Base-by-base conservation (phyloP, 2,113 vertebrate species). In the Leucosticte australis region DNA sequence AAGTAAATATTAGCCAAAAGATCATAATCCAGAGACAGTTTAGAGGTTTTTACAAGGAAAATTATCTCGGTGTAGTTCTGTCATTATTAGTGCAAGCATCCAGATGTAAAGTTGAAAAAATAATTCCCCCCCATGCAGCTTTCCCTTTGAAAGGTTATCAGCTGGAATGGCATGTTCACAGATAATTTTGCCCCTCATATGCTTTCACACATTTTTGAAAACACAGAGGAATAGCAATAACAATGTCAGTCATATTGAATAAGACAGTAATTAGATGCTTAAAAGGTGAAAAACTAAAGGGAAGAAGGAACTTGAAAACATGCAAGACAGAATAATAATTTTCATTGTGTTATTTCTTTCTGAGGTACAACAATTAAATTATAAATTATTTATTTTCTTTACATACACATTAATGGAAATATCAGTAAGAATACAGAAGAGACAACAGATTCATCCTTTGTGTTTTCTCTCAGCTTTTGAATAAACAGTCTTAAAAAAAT, bases 141-240 rank as follows among this genome's bases (percentile, higher is more conserved):
- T 24, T 35, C 53, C 37, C 9, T 67, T 28, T 35, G 22, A 30
- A 73, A 83, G 30, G 9, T 62, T 87, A 85, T 85, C 90, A 56
- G 73, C n/a, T 63, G 47, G 27, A 94, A 76, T 52, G 17, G 28
- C 24, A 27, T 53, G 7, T 80, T 79, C 57, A 64, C 20, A 70
- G 55, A 55, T 39, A 37, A 30, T 4, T 91, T 93, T 28, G 33
- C 13, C 28, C 17, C 37, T 39, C 23, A 27, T 69, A 33, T 88
- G 39, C 16, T 96, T 91, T 91, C 65, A 92, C 57, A 92, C 56
- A 88, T 91, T 95, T 92, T 94, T 93, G 37, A 91, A 96, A 96
- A 86, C 70, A 83, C 30, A 30, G 16, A 68, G 19, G 82, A 62
- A 91, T 78, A 62, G 14, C 24, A 68, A 77, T 90, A 96, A 46